Evolutionary conservation across 2,113 vertebrate genomes (phyloP).

Genomic region (Aptenodytes forsteri): DNA sequence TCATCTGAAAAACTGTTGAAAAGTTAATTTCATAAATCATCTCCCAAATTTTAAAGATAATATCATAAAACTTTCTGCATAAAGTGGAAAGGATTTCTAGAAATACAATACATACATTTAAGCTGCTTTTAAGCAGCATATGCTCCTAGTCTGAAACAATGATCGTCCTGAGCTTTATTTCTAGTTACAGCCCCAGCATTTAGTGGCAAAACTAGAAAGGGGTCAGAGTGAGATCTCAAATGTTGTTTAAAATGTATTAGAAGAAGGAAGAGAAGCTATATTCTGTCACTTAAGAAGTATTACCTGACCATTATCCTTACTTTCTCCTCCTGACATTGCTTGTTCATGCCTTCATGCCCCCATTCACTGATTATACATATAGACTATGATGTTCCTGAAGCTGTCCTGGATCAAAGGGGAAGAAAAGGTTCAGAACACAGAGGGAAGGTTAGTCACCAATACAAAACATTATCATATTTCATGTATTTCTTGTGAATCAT

Average conservation of each 20-base stretch:
- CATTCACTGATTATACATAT: neutral
- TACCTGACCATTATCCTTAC: neutral
- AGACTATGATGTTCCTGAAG: neutral
- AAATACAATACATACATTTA: neutral
- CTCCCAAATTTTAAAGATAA: neutral
- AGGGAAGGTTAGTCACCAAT: neutral
- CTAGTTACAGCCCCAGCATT: neutral
- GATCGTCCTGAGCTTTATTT: neutral
- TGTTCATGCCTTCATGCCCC: neutral
- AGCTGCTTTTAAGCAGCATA: neutral
- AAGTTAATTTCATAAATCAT: neutral
- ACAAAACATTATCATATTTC: neutral
- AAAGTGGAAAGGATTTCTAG: neutral
- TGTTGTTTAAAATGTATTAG: neutral
- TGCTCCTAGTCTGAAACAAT: neutral
- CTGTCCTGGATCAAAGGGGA: neutral
- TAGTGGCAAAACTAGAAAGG: neutral
- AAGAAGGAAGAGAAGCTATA: neutral
- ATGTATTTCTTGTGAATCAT: conserved; percentile 5
- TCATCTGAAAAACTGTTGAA: neutral
- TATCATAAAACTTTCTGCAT: neutral
- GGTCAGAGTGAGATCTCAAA: neutral
- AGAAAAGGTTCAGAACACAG: neutral
- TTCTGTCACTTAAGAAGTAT: neutral
- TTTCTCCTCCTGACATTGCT: neutral